Percentiles rank a stretch among this genome's conserved stretches.
Evolutionary conservation across 2,113 vertebrate genomes (phyloP).

Genomic region (Vimba vimba): DNA sequence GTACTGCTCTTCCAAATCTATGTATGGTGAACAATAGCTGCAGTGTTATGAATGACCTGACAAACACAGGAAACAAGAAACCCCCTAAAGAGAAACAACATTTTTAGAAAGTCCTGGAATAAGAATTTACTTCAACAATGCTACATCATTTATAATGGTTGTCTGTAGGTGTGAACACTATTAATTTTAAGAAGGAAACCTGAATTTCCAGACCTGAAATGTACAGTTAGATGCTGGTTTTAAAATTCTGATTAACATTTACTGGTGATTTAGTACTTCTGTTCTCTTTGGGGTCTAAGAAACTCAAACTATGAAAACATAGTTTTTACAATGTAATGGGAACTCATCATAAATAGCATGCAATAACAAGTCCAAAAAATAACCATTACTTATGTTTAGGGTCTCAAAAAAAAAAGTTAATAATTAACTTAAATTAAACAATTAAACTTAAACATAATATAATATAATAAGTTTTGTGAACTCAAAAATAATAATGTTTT

Average conservation of each 20-base stretch:
- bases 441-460: too few species aligned
- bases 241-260: background rate
- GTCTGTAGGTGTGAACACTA: background rate
- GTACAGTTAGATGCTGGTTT: background rate
- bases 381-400: too few species aligned
- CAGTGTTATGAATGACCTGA: constrained; percentile 49
- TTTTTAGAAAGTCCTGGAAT: constrained; percentile 47
- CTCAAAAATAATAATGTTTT: too few species aligned
- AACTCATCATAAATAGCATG: background rate
- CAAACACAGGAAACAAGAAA: constrained; percentile 53
- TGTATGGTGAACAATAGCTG: constrained; percentile 41
- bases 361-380: background rate
- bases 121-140: constrained; percentile 1
- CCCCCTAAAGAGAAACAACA: background rate
- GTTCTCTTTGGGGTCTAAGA: background rate
- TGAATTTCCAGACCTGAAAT: background rate
- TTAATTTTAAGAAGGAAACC: background rate
- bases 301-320: background rate
- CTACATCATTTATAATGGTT: background rate
- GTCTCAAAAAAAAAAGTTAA: background rate
- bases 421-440: too few species aligned
- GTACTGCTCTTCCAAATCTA: constrained; percentile 32
- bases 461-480: too few species aligned
- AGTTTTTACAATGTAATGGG: background rate
- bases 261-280: background rate